Base-by-base conservation (phyloP, 2,797 vertebrate species). In the Danionella dracula region DNA sequence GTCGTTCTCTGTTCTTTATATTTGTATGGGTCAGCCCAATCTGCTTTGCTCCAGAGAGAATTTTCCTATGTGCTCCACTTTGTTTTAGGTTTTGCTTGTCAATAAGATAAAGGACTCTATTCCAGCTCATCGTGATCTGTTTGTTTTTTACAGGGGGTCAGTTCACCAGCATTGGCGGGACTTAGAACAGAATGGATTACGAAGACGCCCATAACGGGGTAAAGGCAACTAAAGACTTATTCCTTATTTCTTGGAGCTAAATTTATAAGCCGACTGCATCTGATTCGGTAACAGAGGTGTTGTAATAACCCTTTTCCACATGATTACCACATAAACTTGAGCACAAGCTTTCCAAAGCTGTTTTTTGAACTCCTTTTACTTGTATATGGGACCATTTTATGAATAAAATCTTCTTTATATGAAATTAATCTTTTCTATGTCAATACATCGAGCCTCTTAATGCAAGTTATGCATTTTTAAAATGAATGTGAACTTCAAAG, bases 121-220 rank as follows among this genome's bases (percentile, higher is more conserved):
- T 66, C 11, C 13, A 46, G 51, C 17, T 5, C 58, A 34, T 57
- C 8, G 40, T 54, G 45, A 31, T 70, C 68, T 76, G 54, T 81
- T 62, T 78, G 80, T 81, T 16, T 27, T 27, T 27, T 27, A 6
- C 77, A 83, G 79, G 73, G 77, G 65, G 60, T 79, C 73, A 66
- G 76, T 68, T 82, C 66, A 82, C 77, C 70, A 66, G 68, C 75
- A 55, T 49, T 51, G 57, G 62, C 67, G 61, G 35, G 48, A 65
- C 44, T 57, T 8, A 35, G 62, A 41, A 44, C 55, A 46, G 61
- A 40, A 86, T 85, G 83, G 81, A 82, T 21, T 35, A 51, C 42
- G 78, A 83, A 74, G 81, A 87, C 68, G 75, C 66, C 77, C 75
- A 76, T 31, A 66, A 72, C 1, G 75, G 79, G 79, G 81, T 83